A percentile compares a stretch with the other conserved stretches of the same genome.
These are phyloP conservation scores for Sialis fuliginosa DNA, from an alignment of 2,888 invertebrate genomes.

Conservation along the genomic window DNA sequence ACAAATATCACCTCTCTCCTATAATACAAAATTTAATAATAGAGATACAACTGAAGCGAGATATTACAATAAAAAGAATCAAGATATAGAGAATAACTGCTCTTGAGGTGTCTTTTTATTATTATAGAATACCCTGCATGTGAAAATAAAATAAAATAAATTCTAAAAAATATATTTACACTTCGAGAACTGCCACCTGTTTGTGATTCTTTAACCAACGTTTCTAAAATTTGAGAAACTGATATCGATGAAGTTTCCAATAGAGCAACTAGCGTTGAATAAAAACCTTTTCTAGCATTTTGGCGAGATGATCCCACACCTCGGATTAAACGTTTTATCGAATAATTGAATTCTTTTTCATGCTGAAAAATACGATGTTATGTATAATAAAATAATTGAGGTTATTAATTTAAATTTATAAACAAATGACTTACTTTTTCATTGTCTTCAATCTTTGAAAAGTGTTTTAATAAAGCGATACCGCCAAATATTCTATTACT, in stretches of 20 bases:
- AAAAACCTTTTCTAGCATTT: constrained; percentile 47
- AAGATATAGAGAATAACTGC: too few species aligned
- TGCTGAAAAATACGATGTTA: constrained; percentile 28
- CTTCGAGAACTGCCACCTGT: constrained; percentile 41
- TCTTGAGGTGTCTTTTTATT: too few species aligned
- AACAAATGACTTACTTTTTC: constrained; percentile 21
- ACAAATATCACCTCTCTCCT: constrained; percentile 60
- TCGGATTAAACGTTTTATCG: constrained; percentile 46
- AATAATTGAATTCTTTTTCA: constrained; percentile 44
- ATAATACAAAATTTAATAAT: constrained; percentile 12
- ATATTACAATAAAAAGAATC: neutral
- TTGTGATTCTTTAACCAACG: constrained; percentile 47
- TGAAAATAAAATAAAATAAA: constrained; percentile 1
- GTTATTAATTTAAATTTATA: constrained; percentile 11
- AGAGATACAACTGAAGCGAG: neutral
- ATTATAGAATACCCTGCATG: too few species aligned
- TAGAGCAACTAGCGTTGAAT: constrained; percentile 44
- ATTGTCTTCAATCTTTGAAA: constrained; percentile 18
- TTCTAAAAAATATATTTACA: constrained; percentile 29
- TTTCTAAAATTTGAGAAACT: constrained; percentile 33
- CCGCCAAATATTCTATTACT: constrained; percentile 24
- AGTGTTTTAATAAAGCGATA: constrained; percentile 23
- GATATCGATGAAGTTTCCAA: constrained; percentile 30
- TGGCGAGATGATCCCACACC: constrained; percentile 52
- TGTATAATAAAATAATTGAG: constrained; percentile 9